Base-by-base conservation (phyloP, 1,140 invertebrate genomes). In the Drosophila carrolli region DNA sequence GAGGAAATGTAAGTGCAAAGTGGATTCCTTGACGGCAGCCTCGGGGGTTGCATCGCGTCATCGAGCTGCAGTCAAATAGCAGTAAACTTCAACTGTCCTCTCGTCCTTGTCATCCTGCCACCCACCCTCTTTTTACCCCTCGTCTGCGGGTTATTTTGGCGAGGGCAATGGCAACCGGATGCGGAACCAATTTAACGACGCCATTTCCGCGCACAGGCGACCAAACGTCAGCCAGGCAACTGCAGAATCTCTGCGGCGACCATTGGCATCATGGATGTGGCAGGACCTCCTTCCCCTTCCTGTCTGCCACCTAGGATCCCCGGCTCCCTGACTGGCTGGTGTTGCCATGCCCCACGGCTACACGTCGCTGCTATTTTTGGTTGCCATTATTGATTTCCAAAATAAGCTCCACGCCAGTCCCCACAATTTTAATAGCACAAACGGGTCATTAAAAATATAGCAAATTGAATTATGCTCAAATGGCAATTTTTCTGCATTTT, bases 121-220 rank as follows among this genome's bases (percentile, higher is more conserved):
- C 16, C 35, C 14, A 5, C 23, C 27, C 4, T 4, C 23, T 23
- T 23, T 3, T 23, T 23, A 23, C 23, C 41, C 23, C 14, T 32
- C 10, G n/a, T 16, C 10, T 41, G 55, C 48, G 66, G 50, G 32
- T 54, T 72, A 19, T 55, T 46, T 59, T 32, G 57, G 53, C 43
- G 51, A 51, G 61, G 35, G 65, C 63, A 54, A 56, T 68, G 50
- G 41, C 51, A 62, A 67, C 54, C 73, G 73, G 73, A 75, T 76
- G 62, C 75, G 75, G 75, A 78, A 78, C 75, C 75, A 72, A 78
- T 78, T 72, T 70, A 78, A 78, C 67, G 75, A 70, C 67, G 59
- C 66, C 75, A 78, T 78, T 72, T 78, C 75, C 75, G 66, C 51
- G 60, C 59, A 44, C 32, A 13, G 46, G 50, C 48, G 67, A 61